These are phyloP conservation scores for Lymantria dispar DNA, from an alignment of 2,888 invertebrate species.

Conservation along the genomic window DNA sequence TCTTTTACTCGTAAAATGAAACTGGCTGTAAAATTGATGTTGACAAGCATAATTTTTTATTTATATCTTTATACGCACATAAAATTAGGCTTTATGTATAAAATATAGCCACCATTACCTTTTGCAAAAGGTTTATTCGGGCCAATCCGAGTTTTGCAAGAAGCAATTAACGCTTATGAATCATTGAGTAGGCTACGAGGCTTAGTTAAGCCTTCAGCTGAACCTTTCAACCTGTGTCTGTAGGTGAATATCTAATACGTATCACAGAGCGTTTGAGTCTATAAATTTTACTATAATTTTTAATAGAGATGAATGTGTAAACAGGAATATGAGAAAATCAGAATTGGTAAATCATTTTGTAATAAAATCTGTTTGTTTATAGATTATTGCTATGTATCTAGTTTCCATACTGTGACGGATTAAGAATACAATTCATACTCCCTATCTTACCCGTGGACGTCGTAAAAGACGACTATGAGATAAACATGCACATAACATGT, in stretches of 20 bases:
- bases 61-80: conserved; percentile 13
- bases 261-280: conserved; percentile 25
- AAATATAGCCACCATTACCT: conserved; percentile 35
- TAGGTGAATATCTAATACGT: conserved; percentile 31
- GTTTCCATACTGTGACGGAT: no score
- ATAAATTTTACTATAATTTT: conserved; percentile 32
- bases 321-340: no score
- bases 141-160: conserved; percentile 63
- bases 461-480: no score
- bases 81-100: conserved; percentile 25
- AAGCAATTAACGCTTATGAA: conserved; percentile 67
- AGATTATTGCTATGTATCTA: no score
- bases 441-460: no score
- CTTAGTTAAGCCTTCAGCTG: conserved; percentile 49
- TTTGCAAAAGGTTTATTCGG: conserved; percentile 45
- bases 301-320: conserved; percentile 7
- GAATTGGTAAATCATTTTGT: no score
- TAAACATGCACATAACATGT: no score
- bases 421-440: no score
- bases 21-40: conserved; percentile 4
- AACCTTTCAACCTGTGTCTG: conserved; percentile 42
- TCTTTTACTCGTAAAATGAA: neutral
- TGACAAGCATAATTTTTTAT: conserved; percentile 8
- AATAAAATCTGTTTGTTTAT: no score
- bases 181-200: conserved; percentile 56